phyloP scores from a whole-genome alignment of 2,113 vertebrate genomes.

The Oplegnathus fasciatus region DNA sequence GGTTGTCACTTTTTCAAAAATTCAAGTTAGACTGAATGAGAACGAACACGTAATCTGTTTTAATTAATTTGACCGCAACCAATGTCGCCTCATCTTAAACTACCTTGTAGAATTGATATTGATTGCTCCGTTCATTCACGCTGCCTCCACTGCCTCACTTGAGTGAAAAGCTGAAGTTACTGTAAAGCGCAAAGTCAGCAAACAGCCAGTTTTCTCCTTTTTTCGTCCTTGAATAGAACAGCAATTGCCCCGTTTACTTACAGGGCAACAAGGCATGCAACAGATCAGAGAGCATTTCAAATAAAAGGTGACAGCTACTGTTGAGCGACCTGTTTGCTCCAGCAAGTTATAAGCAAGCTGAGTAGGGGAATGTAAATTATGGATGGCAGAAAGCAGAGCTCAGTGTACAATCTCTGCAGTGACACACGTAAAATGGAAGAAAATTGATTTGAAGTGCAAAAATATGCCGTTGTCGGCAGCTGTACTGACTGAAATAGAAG shows the following conservation, averaged over 20 bases:
- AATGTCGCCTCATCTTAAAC: neutral
- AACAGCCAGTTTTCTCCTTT: neutral
- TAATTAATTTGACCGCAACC: neutral
- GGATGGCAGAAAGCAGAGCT: neutral
- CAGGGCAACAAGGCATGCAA: no score
- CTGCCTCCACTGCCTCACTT: neutral
- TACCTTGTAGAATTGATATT: neutral
- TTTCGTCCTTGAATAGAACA: neutral
- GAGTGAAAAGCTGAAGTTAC: neutral
- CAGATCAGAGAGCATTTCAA: neutral
- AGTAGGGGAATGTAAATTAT: neutral
- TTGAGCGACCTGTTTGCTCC: neutral
- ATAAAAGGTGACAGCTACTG: neutral
- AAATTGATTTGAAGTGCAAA: neutral
- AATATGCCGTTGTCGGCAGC: no score
- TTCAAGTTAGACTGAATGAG: neutral
- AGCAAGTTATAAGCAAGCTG: neutral
- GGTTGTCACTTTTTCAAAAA: neutral
- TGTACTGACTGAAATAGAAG: no score
- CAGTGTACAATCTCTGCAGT: neutral
- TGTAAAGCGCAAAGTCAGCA: neutral
- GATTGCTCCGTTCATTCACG: neutral
- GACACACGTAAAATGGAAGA: fast-evolving
- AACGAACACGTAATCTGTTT: neutral
- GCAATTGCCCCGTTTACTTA: no score